Evolutionary conservation across 1,140 invertebrate genomes (phyloP).

Genomic region (Euborellia annulipes): DNA sequence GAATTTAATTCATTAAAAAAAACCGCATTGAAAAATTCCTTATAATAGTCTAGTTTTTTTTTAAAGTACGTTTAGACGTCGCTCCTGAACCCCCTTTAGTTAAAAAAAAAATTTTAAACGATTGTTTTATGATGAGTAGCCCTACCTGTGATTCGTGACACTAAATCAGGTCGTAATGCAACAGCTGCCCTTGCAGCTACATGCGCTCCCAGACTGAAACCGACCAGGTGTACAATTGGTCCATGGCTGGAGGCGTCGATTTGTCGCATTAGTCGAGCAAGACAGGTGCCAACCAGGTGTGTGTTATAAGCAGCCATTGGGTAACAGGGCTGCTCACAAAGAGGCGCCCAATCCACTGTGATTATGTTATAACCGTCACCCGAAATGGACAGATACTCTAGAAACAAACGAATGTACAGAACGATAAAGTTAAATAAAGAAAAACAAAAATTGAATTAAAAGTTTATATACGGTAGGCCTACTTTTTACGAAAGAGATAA

Average conservation of each 20-base stretch:
- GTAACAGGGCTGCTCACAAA: constrained; percentile 43
- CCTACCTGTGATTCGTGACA: constrained; percentile 41
- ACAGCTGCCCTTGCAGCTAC: constrained; percentile 40
- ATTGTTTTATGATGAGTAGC: no score
- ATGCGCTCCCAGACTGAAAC: constrained; percentile 53
- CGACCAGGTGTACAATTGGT: constrained; percentile 39
- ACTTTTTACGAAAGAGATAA: no score
- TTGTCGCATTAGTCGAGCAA: constrained; percentile 38
- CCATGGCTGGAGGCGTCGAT: constrained; percentile 29
- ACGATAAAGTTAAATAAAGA: no score
- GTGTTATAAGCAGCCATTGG: constrained; percentile 45
- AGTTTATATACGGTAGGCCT: no score
- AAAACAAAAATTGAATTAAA: no score
- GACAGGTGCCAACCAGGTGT: constrained; percentile 39
- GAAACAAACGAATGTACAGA: no score
- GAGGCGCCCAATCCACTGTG: constrained; percentile 45
- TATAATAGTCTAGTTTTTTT: no score
- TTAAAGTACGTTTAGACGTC: no score
- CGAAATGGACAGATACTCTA: constrained; percentile 6
- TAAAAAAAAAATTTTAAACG: no score
- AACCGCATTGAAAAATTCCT: no score
- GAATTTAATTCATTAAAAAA: no score
- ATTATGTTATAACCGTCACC: constrained; percentile 45
- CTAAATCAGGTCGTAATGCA: constrained; percentile 29
- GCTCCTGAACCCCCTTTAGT: no score